These are phyloP conservation scores for Xylophagus ater DNA, from an alignment of 2,888 invertebrate genomes.

Conservation along the genomic window DNA sequence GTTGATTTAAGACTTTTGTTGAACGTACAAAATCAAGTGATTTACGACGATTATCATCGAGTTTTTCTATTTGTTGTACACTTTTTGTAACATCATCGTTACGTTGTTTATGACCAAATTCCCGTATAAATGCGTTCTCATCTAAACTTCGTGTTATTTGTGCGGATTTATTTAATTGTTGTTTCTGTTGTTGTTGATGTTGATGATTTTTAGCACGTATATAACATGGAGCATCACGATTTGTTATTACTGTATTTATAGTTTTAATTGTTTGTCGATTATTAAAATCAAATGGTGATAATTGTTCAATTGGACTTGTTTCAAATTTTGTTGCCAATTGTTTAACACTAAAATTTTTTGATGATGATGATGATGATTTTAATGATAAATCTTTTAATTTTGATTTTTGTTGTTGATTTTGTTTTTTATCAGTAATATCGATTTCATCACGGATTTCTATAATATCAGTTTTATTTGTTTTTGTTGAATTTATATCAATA, in stretches of 20 bases:
- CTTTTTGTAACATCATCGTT: slow-evolving; percentile 30
- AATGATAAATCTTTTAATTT: neutral
- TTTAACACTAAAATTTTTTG: slow-evolving; percentile 45
- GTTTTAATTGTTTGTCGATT: slow-evolving; percentile 6
- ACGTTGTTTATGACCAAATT: slow-evolving; percentile 46
- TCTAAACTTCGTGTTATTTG: slow-evolving; percentile 57
- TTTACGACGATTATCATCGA: slow-evolving; percentile 42
- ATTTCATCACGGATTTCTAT: too few species aligned
- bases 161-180: slow-evolving; percentile 47
- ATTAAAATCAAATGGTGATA: slow-evolving; percentile 46
- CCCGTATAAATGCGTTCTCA: slow-evolving; percentile 60
- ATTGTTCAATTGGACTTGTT: slow-evolving; percentile 47
- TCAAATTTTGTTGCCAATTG: slow-evolving; percentile 54
- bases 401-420: neutral
- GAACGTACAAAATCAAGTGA: slow-evolving; percentile 51
- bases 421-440: neutral
- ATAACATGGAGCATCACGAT: slow-evolving; percentile 40
- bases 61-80: slow-evolving; percentile 29
- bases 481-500: slow-evolving; percentile 31
- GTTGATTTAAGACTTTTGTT: slow-evolving; percentile 45
- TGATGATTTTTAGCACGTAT: slow-evolving; percentile 48
- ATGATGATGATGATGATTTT: slow-evolving; percentile 24
- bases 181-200: slow-evolving; percentile 12
- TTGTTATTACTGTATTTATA: slow-evolving; percentile 3
- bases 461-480: slow-evolving; percentile 10